phyloP scores from a whole-genome alignment of 2,113 vertebrate species.

The Natator depressus region DNA sequence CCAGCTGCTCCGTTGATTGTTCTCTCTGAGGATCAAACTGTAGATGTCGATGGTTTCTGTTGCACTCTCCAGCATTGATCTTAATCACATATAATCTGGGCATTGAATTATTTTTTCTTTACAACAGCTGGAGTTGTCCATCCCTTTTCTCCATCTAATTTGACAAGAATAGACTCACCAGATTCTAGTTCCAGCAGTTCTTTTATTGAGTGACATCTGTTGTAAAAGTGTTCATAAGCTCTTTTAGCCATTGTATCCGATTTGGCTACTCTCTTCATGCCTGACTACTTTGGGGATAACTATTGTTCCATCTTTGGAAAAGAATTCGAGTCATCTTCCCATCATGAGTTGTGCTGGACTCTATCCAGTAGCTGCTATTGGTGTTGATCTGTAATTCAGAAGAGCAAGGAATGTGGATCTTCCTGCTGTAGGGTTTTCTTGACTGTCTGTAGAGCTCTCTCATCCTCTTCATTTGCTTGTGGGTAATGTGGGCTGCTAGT shows the following conservation, averaged over 20 bases:
- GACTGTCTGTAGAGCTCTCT: background rate
- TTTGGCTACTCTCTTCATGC: background rate
- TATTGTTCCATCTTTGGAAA: background rate
- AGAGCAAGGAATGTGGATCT: background rate
- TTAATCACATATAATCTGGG: background rate
- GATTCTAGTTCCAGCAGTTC: background rate
- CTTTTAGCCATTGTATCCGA: background rate
- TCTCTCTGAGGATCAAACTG: background rate
- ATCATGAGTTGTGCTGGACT: background rate
- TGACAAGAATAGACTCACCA: background rate
- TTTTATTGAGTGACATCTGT: background rate
- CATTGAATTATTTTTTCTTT: background rate
- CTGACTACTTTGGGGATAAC: background rate
- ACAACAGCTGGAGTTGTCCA: background rate
- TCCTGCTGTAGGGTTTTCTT: background rate
- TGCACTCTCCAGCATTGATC: background rate
- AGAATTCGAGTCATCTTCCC: background rate
- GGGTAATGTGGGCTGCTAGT: background rate
- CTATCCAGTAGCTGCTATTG: background rate
- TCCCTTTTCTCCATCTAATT: background rate
- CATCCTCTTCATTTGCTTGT: background rate
- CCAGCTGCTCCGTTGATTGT: background rate
- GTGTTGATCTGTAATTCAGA: background rate
- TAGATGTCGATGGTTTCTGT: background rate
- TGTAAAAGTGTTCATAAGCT: background rate